Evolutionary conservation across 2,797 vertebrate genomes (phyloP).

Genomic region (Argentina silus): DNA sequence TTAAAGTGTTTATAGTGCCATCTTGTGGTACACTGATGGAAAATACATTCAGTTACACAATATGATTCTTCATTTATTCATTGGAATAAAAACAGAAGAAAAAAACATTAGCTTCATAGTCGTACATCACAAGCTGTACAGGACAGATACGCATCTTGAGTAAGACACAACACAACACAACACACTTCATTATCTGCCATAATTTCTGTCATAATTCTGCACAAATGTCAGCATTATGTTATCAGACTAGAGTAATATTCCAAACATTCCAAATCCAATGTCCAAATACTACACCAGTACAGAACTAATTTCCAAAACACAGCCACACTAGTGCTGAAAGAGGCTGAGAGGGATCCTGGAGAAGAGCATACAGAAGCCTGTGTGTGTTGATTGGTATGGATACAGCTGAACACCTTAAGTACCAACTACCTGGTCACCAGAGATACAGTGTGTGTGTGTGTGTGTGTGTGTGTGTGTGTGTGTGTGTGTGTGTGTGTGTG

Average conservation of each 20-base stretch:
- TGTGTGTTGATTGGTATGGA: neutral
- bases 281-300: slow-evolving; percentile 44
- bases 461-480: neutral
- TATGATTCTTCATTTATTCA: neutral
- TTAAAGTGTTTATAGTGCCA: slow-evolving; percentile 40
- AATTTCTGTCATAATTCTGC: neutral
- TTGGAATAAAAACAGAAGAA: neutral
- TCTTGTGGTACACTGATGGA: slow-evolving; percentile 47
- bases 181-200: neutral
- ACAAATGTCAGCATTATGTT: neutral
- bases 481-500: neutral
- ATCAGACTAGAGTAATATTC: too few species aligned
- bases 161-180: too few species aligned
- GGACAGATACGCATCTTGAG: too few species aligned
- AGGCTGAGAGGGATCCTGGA: neutral
- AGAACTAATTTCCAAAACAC: neutral
- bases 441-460: too few species aligned
- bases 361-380: neutral
- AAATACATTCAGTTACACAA: neutral
- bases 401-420: too few species aligned
- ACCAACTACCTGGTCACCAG: too few species aligned
- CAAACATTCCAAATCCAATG: too few species aligned
- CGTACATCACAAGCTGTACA: neutral
- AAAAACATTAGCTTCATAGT: neutral
- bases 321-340: neutral